These are phyloP conservation scores for Eupristina koningsbergeri DNA, from an alignment of 1,140 invertebrate species.

Conservation along the genomic window DNA sequence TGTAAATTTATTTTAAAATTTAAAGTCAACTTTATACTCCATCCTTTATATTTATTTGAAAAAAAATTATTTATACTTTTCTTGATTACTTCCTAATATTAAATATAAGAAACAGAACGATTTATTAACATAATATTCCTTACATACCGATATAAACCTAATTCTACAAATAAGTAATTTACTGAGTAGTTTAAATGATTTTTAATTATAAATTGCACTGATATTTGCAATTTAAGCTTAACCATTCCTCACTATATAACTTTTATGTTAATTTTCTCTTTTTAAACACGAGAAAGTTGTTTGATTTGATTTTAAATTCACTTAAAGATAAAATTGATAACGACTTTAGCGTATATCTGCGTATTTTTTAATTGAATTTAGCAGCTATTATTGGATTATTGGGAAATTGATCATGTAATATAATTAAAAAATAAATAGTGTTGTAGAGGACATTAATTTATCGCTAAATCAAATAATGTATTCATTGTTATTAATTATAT, in stretches of 20 bases:
- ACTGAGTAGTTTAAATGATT: background rate
- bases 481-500: no score
- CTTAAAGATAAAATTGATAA: background rate
- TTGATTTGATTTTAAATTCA: constrained; percentile 1
- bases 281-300: background rate
- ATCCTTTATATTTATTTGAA: no score
- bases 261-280: background rate
- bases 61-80: no score
- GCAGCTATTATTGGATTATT: background rate
- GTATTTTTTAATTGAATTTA: background rate
- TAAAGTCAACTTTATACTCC: no score
- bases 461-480: background rate
- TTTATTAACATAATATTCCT: no score
- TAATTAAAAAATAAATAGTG: no score
- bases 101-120: no score
- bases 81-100: no score
- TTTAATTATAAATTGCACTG: background rate
- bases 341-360: background rate
- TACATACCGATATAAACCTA: no score
- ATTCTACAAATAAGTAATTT: no score
- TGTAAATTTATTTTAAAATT: no score
- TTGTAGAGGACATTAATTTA: background rate
- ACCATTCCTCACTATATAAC: no score
- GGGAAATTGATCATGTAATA: background rate
- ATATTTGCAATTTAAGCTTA: background rate